These are phyloP conservation scores for Aphis gossypii DNA, from an alignment of 1,140 invertebrate genomes.

Conservation along the genomic window DNA sequence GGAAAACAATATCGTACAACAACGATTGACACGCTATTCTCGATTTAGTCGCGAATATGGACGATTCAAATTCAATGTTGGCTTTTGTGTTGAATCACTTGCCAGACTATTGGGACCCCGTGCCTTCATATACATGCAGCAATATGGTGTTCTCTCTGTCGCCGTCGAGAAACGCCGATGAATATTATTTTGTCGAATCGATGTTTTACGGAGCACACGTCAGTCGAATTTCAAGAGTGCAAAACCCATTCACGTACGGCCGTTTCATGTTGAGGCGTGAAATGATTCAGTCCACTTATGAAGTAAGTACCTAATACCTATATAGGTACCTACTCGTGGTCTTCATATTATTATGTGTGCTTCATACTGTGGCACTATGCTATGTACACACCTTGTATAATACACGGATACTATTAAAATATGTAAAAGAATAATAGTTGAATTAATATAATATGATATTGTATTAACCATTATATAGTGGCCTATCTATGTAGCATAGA, in stretches of 20 bases:
- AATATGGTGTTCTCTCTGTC: not conserved
- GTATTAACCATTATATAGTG: not conserved
- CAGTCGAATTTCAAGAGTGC: not conserved
- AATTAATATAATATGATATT: too few species aligned
- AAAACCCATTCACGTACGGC: not conserved
- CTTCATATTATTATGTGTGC: not conserved
- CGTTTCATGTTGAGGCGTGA: not conserved
- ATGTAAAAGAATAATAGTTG: too few species aligned
- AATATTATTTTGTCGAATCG: not conserved
- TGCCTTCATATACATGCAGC: not conserved
- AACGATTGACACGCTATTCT: not conserved
- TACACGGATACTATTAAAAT: too few species aligned
- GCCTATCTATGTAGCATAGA: too few species aligned
- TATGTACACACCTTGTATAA: too few species aligned
- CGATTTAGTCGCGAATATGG: not conserved
- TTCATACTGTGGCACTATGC: not conserved
- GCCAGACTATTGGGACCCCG: not conserved
- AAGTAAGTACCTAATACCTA: not conserved
- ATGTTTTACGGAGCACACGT: not conserved
- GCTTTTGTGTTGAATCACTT: not conserved
- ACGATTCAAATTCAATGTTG: not conserved
- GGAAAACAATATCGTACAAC: not conserved
- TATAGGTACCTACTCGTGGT: not conserved
- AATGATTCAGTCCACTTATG: not conserved
- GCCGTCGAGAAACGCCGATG: rapidly evolving